Evolutionary conservation across 2,797 vertebrate genomes (phyloP).

Genomic region (Brachyalestes nurse): DNA sequence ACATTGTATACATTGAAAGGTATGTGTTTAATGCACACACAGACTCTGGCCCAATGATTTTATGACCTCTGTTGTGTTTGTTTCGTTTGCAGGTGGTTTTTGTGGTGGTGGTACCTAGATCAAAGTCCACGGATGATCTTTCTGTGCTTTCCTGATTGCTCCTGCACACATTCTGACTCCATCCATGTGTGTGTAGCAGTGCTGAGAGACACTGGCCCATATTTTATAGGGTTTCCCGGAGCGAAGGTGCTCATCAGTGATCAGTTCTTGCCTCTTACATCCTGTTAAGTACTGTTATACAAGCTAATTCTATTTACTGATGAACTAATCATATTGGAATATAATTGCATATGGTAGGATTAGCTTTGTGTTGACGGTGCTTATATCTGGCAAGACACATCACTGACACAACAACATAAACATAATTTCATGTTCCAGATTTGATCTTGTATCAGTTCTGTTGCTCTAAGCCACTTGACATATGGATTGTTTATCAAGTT

Average conservation of each 20-base stretch:
- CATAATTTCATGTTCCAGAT: not conserved
- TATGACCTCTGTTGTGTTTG: no score
- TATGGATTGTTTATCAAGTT: no score
- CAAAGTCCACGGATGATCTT: not conserved
- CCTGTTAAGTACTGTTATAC: not conserved
- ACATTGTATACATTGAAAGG: no score
- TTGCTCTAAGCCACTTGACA: no score
- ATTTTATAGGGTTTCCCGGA: constrained; percentile 35
- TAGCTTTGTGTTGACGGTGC: not conserved
- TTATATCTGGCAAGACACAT: not conserved
- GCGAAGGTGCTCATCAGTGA: not conserved
- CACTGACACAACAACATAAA: not conserved
- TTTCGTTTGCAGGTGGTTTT: not conserved
- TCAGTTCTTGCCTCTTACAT: not conserved
- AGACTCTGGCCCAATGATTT: not conserved
- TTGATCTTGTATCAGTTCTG: constrained; percentile 19
- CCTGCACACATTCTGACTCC: constrained; percentile 21
- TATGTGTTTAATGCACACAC: no score
- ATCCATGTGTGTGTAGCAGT: constrained; percentile 59
- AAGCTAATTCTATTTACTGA: not conserved
- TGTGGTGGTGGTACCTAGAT: not conserved
- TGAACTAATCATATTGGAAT: not conserved
- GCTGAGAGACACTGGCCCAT: constrained; percentile 66
- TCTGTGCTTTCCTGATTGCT: not conserved
- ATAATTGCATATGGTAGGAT: not conserved